Conservation (phyloP, 1,140 invertebrate species). For the Zaprionus vittiger region DNA sequence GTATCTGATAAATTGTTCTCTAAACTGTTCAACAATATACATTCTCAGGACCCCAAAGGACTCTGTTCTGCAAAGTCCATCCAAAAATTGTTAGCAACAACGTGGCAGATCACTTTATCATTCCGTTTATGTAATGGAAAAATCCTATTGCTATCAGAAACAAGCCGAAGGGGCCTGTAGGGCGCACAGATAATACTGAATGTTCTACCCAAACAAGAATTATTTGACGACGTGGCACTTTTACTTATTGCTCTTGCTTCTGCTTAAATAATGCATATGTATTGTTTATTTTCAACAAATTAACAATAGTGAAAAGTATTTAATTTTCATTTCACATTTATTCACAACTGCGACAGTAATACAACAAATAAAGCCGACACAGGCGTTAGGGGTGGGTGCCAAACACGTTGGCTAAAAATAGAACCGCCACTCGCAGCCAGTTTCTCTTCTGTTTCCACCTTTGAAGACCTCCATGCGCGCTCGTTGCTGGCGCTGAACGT, state of each 20-base stretch:
- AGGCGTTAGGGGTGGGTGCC: constrained; percentile 7
- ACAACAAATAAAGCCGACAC: constrained; percentile 13
- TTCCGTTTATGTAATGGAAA: not conserved
- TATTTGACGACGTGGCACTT: constrained; percentile 1
- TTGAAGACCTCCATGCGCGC: not conserved
- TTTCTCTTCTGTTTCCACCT: constrained; percentile 31
- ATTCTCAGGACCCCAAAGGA: not conserved
- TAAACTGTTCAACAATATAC: not conserved
- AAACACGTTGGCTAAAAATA: constrained; percentile 59
- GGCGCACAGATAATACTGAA: not conserved
- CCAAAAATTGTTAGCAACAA: not conserved
- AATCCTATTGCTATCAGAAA: not conserved
- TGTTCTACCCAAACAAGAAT: not conserved
- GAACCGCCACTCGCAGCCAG: constrained; percentile 23
- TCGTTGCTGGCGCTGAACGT: constrained; percentile 48
- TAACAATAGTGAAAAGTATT: not conserved
- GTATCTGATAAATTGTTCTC: not conserved
- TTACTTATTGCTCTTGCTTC: not conserved
- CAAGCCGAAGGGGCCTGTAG: not conserved
- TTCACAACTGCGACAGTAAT: constrained; percentile 3
- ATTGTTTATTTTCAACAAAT: not conserved
- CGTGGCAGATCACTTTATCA: constrained; percentile 22
- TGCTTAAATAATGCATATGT: not conserved
- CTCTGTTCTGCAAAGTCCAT: not conserved
- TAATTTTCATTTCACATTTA: constrained; percentile 6